phyloP scores from a whole-genome alignment of 2,797 vertebrate genomes.

The Trichosurus vulpecula region DNA sequence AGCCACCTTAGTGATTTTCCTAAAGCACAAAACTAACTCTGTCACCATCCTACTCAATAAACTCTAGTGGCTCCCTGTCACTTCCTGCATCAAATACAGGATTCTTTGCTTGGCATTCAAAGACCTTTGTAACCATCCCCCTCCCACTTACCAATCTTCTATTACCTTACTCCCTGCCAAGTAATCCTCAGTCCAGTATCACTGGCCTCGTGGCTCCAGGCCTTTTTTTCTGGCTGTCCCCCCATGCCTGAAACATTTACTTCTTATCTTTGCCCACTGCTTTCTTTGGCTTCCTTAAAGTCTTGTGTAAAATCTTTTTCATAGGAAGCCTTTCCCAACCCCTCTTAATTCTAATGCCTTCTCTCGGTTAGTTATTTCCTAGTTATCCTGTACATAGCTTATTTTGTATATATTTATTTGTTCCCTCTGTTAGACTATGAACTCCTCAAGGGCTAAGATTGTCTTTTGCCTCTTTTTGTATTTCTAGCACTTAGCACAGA shows the following conservation, averaged over 20 bases:
- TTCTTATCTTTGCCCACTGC: neutral
- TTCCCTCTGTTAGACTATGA: neutral
- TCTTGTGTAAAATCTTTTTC: neutral
- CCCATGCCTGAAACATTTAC: neutral
- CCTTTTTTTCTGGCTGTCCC: neutral
- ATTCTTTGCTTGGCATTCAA: neutral
- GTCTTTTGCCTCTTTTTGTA: neutral
- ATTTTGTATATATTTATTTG: neutral
- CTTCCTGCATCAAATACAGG: neutral
- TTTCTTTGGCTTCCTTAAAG: neutral
- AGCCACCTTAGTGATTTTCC: neutral
- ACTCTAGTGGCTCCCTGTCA: neutral
- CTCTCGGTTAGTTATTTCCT: neutral
- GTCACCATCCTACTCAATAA: neutral
- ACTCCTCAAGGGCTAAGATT: neutral
- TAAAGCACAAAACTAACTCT: neutral
- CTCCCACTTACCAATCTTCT: neutral
- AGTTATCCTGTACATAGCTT: neutral
- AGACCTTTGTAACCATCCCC: neutral
- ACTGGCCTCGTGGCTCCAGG: neutral
- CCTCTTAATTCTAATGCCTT: neutral
- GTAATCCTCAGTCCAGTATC: neutral
- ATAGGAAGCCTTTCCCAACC: neutral
- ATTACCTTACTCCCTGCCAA: neutral
- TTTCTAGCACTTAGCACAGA: neutral